Evolutionary conservation across 92 coral and sea anemone genomes (phyloP), one percentile per base, ranked within the genome.

Genomic region (Actinostola sp.): DNA sequence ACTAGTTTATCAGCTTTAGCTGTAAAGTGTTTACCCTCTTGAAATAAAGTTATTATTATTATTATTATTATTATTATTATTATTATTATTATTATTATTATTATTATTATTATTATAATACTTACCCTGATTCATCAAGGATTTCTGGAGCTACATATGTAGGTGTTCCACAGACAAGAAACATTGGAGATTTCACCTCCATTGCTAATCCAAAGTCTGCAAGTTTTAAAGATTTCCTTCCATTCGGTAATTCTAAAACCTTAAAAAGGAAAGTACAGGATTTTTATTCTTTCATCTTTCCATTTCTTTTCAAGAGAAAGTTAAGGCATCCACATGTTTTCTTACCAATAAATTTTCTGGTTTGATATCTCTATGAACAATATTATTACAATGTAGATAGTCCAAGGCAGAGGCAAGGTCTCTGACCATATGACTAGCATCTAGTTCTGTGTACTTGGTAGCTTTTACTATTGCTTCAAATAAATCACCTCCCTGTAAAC

Each of bases 91-190:
- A n/a, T n/a, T n/a, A n/a, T n/a, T n/a, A n/a, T n/a, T n/a, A n/a
- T n/a, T n/a, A n/a, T n/a, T n/a, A 8, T 15, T 8, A 41, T 8
- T 8, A 48, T 48, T 4, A 23, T n/a, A 23, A 6, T 21, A 53
- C 97, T 66, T 95, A 95, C 34, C 99, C 99, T 29, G 86, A 70
- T 65, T 95, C 99, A 50, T 91, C 97, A 4, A 95, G 88, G 50
- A 95, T 95, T 70, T 95, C 99, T 2, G 99, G 99, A 8, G 99
- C 99, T 1, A 95, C 99, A 50, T 95, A 95, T 8, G 99, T 95
- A 9, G 99, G 99, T 1, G 99, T 95, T 4, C 99, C 99, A 68
- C 99, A 95, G 21, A 95, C 97, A 0, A 97, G 92, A 62, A 91
- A 95, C 36, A 95, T 72, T 9, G 99, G 99, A 1, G 89, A 65